Evolutionary conservation across 2,888 invertebrate genomes (phyloP).

Genomic region (Drosophila tripunctata): DNA sequence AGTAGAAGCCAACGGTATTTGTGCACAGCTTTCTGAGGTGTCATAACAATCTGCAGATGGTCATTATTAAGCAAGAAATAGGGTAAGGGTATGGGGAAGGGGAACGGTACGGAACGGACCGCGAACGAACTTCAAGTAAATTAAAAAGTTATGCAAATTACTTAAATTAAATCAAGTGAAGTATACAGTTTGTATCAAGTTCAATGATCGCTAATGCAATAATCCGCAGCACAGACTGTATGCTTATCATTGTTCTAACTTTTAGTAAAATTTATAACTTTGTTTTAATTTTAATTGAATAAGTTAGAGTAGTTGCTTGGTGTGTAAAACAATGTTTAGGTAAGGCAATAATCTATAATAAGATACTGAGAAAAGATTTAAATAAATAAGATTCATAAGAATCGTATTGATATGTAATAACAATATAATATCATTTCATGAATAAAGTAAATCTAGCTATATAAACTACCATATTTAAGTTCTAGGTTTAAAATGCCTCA

Average conservation of each 20-base stretch:
- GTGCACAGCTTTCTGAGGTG: constrained; percentile 26
- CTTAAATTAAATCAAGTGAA: constrained; percentile 15
- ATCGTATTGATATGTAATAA: no score
- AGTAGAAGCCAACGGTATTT: constrained; percentile 1
- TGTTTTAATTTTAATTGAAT: neutral
- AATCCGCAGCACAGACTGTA: neutral
- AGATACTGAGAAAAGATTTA: neutral
- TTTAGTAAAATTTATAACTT: neutral
- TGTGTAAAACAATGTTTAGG: neutral
- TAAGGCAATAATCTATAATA: neutral
- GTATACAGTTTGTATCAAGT: neutral
- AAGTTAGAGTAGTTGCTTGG: no score
- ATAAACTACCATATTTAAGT: no score
- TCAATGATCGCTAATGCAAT: constrained; percentile 4
- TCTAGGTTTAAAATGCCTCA: no score
- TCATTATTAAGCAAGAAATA: no score
- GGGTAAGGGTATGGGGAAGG: neutral
- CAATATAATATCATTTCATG: no score
- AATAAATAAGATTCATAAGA: no score
- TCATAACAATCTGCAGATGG: constrained; percentile 34
- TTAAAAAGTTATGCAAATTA: constrained; percentile 49
- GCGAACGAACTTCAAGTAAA: constrained; percentile 31
- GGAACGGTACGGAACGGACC: neutral
- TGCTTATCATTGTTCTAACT: neutral
- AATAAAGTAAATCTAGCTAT: no score